Evolutionary conservation across 2,113 vertebrate genomes (phyloP), one percentile per base, ranked within the genome.

Genomic region (Oncorhynchus nerka): DNA sequence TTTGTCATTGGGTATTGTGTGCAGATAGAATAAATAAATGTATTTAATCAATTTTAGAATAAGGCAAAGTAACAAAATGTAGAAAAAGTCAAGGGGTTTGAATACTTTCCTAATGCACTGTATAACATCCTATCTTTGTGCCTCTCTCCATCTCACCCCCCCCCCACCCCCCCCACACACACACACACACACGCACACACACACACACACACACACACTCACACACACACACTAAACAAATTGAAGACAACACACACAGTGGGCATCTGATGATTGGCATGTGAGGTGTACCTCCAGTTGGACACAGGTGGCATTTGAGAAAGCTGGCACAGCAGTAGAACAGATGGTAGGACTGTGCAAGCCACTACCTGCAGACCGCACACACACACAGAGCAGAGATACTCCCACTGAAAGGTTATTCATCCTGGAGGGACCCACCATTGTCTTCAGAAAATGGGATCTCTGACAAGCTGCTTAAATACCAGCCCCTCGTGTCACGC

Each of bases 241-340:
- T 19, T 19, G 13, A 55, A 19, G 16, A 55, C 51, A 55, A 16
- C 16, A 15, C 61, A 48, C 72, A 48, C n/a, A 67, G 26, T n/a
- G 11, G 22, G 45, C 48, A 13, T 61, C 26, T n/a, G 71, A 13
- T 39, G 71, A 13, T 39, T 12, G 57, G 55, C 57, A 32, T 73
- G 49, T 57, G 57, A 32, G 13, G 71, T 65, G 7, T 65, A n/a
- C 13, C n/a, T 61, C 30, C 61, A 65, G 32, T 49, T 66, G 39
- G 5, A 15, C 49, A 45, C 73, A 74, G 7, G 62, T 66, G 62
- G 62, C 62, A 74, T 74, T 49, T 66, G 7, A 74, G 73, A 67
- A 45, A 48, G 68, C 45, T 70, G 68, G 34, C 45, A 22, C 19
- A 12, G 20, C 9, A 19, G 51, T 30, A 5, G 65, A 67, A 8